Conservation (phyloP, 2,888 invertebrate species). For the Toxonevra muliebris region DNA sequence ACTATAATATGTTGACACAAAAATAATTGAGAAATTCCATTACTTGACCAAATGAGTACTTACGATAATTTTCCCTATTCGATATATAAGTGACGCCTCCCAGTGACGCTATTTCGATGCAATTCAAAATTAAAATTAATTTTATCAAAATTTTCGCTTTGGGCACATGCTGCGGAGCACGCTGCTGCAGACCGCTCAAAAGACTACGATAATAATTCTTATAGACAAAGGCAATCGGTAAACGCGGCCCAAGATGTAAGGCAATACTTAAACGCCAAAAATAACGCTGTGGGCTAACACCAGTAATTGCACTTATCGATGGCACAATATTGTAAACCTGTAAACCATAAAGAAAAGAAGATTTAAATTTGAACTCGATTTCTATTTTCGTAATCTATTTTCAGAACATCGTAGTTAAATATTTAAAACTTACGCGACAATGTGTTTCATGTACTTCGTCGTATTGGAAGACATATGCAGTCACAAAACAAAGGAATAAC, state of each 20-base stretch:
- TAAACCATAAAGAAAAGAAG: slow-evolving; percentile 3
- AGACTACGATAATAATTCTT: slow-evolving; percentile 80
- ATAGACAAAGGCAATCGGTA: slow-evolving; percentile 88
- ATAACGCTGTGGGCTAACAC: slow-evolving; percentile 91
- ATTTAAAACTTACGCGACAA: slow-evolving; percentile 79
- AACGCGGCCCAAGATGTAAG: slow-evolving; percentile 88
- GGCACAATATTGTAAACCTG: slow-evolving; percentile 95
- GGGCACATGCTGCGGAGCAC: slow-evolving; percentile 49
- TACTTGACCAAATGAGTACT: slow-evolving; percentile 64
- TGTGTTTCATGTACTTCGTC: slow-evolving; percentile 96
- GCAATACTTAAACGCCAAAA: slow-evolving; percentile 93
- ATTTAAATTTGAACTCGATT: not conserved
- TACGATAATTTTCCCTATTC: slow-evolving; percentile 94
- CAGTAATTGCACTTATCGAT: slow-evolving; percentile 95
- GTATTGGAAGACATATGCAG: slow-evolving; percentile 89
- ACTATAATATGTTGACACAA: too few relatives aligned
- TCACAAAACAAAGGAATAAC: slow-evolving; percentile 86
- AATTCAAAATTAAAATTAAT: slow-evolving; percentile 83
- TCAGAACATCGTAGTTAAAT: too few relatives aligned
- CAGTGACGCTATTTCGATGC: slow-evolving; percentile 84
- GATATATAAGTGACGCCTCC: slow-evolving; percentile 93
- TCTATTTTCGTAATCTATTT: too few relatives aligned
- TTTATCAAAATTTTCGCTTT: slow-evolving; percentile 73
- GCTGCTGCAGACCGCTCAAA: slow-evolving; percentile 47
- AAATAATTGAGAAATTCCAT: not conserved